Evolutionary conservation across 2,888 invertebrate genomes (phyloP), one percentile per base, ranked within the genome.

Genomic region (Pediacus dermestoides): DNA sequence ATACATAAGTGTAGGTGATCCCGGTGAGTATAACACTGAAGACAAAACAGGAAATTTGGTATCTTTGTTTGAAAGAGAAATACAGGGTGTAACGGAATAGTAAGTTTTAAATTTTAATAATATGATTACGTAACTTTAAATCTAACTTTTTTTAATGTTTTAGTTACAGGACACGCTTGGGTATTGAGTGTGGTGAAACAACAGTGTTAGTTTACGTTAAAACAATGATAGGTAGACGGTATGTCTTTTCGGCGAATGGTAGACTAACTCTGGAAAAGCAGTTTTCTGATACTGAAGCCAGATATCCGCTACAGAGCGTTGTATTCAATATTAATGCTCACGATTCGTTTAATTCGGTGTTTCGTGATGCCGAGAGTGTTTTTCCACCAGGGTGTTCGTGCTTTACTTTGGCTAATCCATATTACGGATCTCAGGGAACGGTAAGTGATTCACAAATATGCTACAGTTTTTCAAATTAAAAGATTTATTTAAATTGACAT

Each of bases 351-450:
- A 64, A 67, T 48, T 38, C 53, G 2, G 22, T 43, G 6, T 56
- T 48, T 37, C 67, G 60, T 30, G 72, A 71, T 12, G 59, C 82
- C n/a, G 66, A 70, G 13, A 76, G 82, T 39, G 74, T 89, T 1
- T 93, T 86, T 60, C 78, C 82, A 0, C 66, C 73, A 1, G 81
- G 81, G 1, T 77, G 78, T 34, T 58, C 61, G 1, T 84, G 89
- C 52, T 93, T 92, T 64, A 78, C 89, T 67, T 74, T 93, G 0
- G 81, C 79, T 4, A 57, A 59, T 44, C 86, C 84, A 3, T 82
- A 87, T 67, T 92, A 91, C 63, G 94, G 92, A 1, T 77, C 81
- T 30, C 73, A 79, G 63, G 93, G 87, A 30, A 6, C 4, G 14
- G 16, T 21, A n/a, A 26, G 11, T 15, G 37, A 28, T 16, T 33